Base-by-base conservation (phyloP, 1,140 invertebrate genomes). In the Drosophila malerkotliana region DNA sequence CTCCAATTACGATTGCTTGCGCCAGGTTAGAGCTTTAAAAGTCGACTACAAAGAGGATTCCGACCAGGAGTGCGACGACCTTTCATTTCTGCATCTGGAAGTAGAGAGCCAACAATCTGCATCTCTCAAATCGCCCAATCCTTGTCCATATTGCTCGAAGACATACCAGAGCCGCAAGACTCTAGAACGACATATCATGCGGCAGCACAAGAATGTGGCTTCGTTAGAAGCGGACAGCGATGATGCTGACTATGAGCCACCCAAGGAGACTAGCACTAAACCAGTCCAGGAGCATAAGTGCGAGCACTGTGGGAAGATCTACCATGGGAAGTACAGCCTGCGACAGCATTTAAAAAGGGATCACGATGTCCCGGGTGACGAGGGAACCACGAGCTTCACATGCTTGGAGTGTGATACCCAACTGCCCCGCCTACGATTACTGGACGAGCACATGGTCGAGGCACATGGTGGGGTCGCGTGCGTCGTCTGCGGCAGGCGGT, bases 11-110 rank as follows among this genome's bases (percentile, higher is more conserved):
- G 62, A 68, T 14, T 45, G 52, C 0, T 7, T 52, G 28, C 77
- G 81, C n/a, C 77, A 77, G 28, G 56, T 48, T 10, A 48, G 81
- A 10, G 34, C 77, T 1, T 4, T 75, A 0, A 88, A 82, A 39
- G 62, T 76, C 14, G 78, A 78, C 48, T 85, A 87, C 56, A 82
- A 87, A 54, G 82, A 87, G 12, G 66, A 82, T n/a, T 30, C 68
- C 73, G 41, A 44, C 1, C 41, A 15, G 41, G 41, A 44, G 2
- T 14, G 72, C 4, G 47, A 59, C 8, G 44, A 57, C 18, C 56
- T 61, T 7, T 55, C 60, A 1, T 15, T 57, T 32, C 3, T 18
- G 10, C 80, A 73, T 1, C 12, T 48, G 7, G 61, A 72, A 8
- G 21, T 26, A 1, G 61, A 67, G 53, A 67, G 1, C 21, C 30